phyloP scores from a whole-genome alignment of 2,797 vertebrate genomes.

The Hyperoplus immaculatus region DNA sequence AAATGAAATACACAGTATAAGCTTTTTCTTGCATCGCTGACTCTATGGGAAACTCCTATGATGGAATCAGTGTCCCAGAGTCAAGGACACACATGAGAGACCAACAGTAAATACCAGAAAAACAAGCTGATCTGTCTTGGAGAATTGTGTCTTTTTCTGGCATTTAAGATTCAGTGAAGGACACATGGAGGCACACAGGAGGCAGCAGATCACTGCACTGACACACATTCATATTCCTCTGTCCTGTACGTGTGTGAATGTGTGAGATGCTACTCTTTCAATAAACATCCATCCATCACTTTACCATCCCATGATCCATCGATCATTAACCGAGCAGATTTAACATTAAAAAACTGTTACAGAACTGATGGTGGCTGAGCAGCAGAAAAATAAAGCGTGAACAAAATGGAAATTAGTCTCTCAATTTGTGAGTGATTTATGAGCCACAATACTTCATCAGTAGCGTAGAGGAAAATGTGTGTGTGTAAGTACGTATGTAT shows the following conservation, averaged over 20 bases:
- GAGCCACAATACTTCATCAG: not conserved
- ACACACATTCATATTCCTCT: constrained; percentile 35
- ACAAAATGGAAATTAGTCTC: not conserved
- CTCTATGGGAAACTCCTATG: constrained; percentile 29
- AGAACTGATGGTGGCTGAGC: no score
- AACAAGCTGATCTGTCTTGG: not conserved
- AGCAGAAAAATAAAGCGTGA: not conserved
- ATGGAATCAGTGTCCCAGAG: constrained; percentile 1
- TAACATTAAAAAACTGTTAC: not conserved
- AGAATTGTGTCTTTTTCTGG: constrained; percentile 16
- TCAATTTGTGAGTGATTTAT: constrained; percentile 8
- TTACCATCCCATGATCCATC: not conserved
- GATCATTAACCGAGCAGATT: not conserved
- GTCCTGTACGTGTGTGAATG: constrained; percentile 25
- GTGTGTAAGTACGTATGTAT: not conserved
- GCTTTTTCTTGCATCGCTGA: constrained; percentile 10
- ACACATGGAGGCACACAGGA: constrained; percentile 17
- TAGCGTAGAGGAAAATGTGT: not conserved
- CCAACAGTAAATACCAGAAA: not conserved
- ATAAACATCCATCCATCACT: constrained; percentile 20
- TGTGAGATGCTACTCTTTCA: not conserved
- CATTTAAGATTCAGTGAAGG: constrained; percentile 32
- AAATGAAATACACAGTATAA: not conserved
- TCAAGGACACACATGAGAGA: not conserved
- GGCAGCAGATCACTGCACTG: constrained; percentile 9